Evolutionary conservation across 2,113 vertebrate genomes (phyloP), one percentile per base, ranked within the genome.

Genomic region (Apteryx owenii): DNA sequence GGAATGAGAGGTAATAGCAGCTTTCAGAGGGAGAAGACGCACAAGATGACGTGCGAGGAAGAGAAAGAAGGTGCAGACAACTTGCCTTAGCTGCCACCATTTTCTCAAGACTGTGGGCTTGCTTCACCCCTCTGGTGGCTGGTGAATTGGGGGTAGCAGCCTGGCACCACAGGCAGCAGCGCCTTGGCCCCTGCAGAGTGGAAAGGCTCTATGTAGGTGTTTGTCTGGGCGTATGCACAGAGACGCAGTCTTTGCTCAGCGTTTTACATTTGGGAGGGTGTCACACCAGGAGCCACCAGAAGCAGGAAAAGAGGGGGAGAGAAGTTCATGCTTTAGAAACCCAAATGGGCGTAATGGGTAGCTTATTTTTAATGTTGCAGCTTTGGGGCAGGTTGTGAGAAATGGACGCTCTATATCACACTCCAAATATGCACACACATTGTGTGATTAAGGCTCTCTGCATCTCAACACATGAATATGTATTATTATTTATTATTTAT

Each of bases 401-500:
- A 66, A 25, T 9, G 20, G 44, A 33, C 12, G 12, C 36, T 20
- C 50, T 40, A 64, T 40, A 14, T 38, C 18, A 10, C n/a, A 28
- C 36, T 20, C n/a, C 15, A 90, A 84, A 54, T n/a, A 80, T 7
- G 26, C 31, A 26, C 12, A n/a, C 7, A 4, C 31, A 38, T 61
- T 65, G 31, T 86, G 85, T 42, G 68, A 51, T 44, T 60, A 50
- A 79, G 82, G 36, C 36, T 19, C 56, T 48, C 60, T 51, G 42
- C 38, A 69, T 56, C 64, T 75, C 77, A 81, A 78, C 38, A 23
- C n/a, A 36, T 72, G 78, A 62, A 62, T 73, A 46, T 76, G 78
- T 51, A n/a, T 73, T 21, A 10, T 90, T 76, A 54, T 90, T 46
- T 88, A 90, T 84, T 89, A 83, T 89, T 96, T 76, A 85, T 76